Evolutionary conservation across 2,797 vertebrate genomes (phyloP).

Genomic region (Bufotes viridis): DNA sequence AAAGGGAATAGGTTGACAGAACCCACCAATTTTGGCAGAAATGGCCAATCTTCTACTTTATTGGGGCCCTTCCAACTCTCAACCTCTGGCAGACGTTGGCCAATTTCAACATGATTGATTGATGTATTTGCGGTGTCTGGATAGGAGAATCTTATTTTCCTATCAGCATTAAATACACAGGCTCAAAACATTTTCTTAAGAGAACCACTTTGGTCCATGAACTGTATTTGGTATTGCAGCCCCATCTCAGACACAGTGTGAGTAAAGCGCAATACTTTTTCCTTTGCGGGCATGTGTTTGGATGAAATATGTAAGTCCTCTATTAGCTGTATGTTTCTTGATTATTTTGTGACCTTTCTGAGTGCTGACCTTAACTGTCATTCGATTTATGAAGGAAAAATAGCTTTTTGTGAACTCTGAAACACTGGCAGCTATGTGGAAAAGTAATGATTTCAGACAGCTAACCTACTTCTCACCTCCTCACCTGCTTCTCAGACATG

Average conservation of each 20-base stretch:
- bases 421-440: not conserved
- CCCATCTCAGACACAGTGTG: not conserved
- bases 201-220: not conserved
- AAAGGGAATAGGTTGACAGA: not conserved
- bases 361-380: not conserved
- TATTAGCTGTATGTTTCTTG: not conserved
- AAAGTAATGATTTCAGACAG: constrained; percentile 55
- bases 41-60: too few relatives aligned
- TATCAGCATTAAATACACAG: too few relatives aligned
- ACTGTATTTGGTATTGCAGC: not conserved
- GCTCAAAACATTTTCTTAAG: not conserved
- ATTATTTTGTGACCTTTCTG: constrained; percentile 7
- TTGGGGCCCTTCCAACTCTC: not conserved
- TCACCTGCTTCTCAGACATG: constrained; percentile 53
- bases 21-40: not conserved
- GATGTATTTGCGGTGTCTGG: too few relatives aligned
- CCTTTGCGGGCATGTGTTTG: not conserved
- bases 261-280: not conserved
- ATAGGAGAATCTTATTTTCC: too few relatives aligned
- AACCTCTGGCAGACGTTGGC: too few relatives aligned
- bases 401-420: constrained; percentile 5
- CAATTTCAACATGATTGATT: too few relatives aligned
- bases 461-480: constrained; percentile 51
- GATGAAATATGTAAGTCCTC: not conserved
- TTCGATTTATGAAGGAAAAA: not conserved